Evolutionary conservation across 2,797 vertebrate genomes (phyloP).

Genomic region (Gouania willdenowi): DNA sequence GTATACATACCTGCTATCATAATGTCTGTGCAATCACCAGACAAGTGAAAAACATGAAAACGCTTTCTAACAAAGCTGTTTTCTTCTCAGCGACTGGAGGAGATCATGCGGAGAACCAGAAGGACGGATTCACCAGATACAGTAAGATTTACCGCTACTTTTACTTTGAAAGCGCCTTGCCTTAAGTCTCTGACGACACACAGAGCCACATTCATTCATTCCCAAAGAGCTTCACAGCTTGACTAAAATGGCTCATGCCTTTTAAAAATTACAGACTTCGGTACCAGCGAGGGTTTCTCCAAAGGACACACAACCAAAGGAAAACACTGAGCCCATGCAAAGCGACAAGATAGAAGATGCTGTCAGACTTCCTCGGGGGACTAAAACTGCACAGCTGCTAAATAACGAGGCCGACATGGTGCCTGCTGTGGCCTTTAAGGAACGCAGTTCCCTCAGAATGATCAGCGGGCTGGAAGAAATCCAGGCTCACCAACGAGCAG

Average conservation of each 20-base stretch:
- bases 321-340: slow-evolving; percentile 82
- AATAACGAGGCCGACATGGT: slow-evolving; percentile 78
- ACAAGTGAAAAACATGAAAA: not conserved
- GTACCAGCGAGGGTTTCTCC: slow-evolving; percentile 25
- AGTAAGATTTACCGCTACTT: slow-evolving; percentile 58
- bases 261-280: slow-evolving; percentile 45
- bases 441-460: slow-evolving; percentile 82
- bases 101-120: slow-evolving; percentile 97
- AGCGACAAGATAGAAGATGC: slow-evolving; percentile 81
- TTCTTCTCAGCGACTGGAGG: slow-evolving; percentile 86
- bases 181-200: slow-evolving; percentile 38
- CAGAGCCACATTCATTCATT: slow-evolving; percentile 1
- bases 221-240: not conserved
- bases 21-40: not conserved
- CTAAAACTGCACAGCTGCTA: slow-evolving; percentile 77
- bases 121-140: slow-evolving; percentile 83
- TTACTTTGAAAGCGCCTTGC: slow-evolving; percentile 18
- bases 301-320: slow-evolving; percentile 70
- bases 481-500: slow-evolving; percentile 89
- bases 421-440: slow-evolving; percentile 92
- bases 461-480: slow-evolving; percentile 89
- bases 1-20: too few species aligned
- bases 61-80: slow-evolving; percentile 4
- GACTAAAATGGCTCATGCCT: too few species aligned
- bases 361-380: slow-evolving; percentile 78